These are phyloP conservation scores for Hypsibius dujardini DNA, from an alignment of 1,140 invertebrate genomes.

Conservation along the genomic window DNA sequence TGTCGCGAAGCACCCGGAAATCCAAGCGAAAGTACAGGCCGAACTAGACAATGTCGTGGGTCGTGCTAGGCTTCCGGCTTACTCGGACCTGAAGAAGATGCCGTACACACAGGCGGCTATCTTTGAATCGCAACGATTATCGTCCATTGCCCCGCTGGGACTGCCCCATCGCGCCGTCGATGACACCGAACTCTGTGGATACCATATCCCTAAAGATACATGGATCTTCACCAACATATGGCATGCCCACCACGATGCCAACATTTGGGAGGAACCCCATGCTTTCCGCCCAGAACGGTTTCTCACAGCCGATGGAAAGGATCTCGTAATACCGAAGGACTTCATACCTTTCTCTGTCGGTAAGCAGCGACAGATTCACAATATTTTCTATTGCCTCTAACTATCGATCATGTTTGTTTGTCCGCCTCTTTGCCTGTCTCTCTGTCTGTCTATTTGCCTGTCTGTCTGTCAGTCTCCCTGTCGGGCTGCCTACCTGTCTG, in stretches of 20 bases:
- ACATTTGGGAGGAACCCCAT: constrained; percentile 48
- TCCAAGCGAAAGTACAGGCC: constrained; percentile 24
- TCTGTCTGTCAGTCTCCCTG: too few relatives aligned
- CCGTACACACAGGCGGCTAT: constrained; percentile 27
- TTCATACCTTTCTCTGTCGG: constrained; percentile 29
- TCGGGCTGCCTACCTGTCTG: too few relatives aligned
- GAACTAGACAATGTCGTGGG: constrained; percentile 27
- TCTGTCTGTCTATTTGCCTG: too few relatives aligned
- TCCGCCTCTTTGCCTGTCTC: too few relatives aligned
- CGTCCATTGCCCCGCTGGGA: constrained; percentile 24
- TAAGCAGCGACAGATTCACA: constrained; percentile 17
- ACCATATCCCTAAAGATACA: constrained; percentile 21
- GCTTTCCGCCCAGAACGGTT: constrained; percentile 49
- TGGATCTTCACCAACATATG: constrained; percentile 20
- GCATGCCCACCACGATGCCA: constrained; percentile 38
- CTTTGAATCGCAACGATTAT: constrained; percentile 25
- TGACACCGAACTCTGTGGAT: constrained; percentile 22
- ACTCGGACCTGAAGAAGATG: constrained; percentile 23
- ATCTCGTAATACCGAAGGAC: constrained; percentile 23
- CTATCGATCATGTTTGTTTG: too few relatives aligned
- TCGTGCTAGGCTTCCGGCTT: constrained; percentile 21
- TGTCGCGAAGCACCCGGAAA: constrained; percentile 23
- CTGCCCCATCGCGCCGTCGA: constrained; percentile 18
- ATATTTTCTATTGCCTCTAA: too few relatives aligned
- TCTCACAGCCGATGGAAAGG: constrained; percentile 29